Evolutionary conservation across 2,113 vertebrate species (phyloP), one percentile per base, ranked within the genome.

Genomic region (Prinia subflava): DNA sequence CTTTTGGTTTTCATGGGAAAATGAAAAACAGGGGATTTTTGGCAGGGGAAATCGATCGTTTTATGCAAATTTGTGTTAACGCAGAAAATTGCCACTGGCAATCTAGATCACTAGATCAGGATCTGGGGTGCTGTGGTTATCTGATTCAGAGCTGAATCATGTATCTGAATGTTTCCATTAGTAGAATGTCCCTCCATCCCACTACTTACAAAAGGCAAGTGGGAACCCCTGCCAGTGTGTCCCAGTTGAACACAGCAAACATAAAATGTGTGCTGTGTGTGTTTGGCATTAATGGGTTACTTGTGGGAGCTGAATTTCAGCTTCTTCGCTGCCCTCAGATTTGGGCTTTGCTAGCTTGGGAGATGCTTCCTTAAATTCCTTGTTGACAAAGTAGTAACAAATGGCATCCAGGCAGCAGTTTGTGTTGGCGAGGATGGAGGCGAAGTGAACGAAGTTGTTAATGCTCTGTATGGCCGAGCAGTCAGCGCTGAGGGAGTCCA

Each of bases 371-470:
- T 97, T 95, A 46, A 97, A 97, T 64, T 97, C 97, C 53, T 87
- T 87, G 71, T 81, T 96, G 49, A 97, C 96, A 27, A 98, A 97
- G 50, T 97, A 98, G 94, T 97, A 98, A 31, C 92, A 96, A 62
- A 98, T 57, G 44, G 96, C 94, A 50, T 98, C 98, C 63, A 98
- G 83, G 74, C 95, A 97, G 60, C 97, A 98, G 94, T 98, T 98
- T 1, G 76, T 96, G 59, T 95, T 98, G 55, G 97, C 92, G 0
- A 98, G 55, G 64, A 91, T 74, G 1, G 91, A 95, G 33, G 96
- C 35, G 0, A 88, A 33, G 74, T 97, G 94, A 6, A 97, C 81
- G 1, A 96, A 96, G n/a, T 92, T 70, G 13, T 94, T 89, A 4
- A 91, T 30, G 3, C 24, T 50, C 44, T 67, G 53, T 62, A 96